Evolutionary conservation across 2,797 vertebrate species (phyloP), one percentile per base, ranked within the genome.

Genomic region (Pseudochaenichthys georgianus): DNA sequence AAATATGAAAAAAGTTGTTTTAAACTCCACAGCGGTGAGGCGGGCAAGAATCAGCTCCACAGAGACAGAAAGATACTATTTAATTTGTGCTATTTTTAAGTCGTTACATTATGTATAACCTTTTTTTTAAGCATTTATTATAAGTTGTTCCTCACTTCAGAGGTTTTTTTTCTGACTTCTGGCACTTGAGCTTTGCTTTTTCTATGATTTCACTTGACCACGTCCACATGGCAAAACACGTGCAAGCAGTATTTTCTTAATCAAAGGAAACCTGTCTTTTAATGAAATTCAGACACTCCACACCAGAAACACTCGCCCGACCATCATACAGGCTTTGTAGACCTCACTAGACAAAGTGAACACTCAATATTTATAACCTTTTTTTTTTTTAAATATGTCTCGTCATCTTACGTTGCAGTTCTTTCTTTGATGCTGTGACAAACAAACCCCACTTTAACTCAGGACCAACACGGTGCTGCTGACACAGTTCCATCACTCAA

Each of bases 401-500:
- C 5, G 55, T 65, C 31, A 47, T 28, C 9, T 11, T 38, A 66
- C 0, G 3, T 60, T 63, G 34, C 53, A 52, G 42, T 64, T 55
- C 28, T 52, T 75, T 58, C 52, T 23, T 28, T 75, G 34, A 54
- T 42, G 34, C 61, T 76, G 46, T 74, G 59, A 70, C 54, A 63
- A 77, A 75, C 58, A 63, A 77, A 75, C 58, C n/a, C 69, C 75
- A 79, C 75, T 73, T 68, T 43, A 81, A 73, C 72, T 89, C 87
- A 88, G 90, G 86, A 87, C 80, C 87, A 64, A 69, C 80, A 67
- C 43, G 82, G 84, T 80, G 90, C 85, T 84, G 87, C 83, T 78
- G 76, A 80, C 82, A 82, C 84, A 86, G 78, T 77, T 79, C 60
- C 80, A 77, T 84, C 75, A 78, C 68, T 61, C 68, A 80, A 88